Conservation (phyloP, 2,113 vertebrate species). For the Xiphophorus maculatus region DNA sequence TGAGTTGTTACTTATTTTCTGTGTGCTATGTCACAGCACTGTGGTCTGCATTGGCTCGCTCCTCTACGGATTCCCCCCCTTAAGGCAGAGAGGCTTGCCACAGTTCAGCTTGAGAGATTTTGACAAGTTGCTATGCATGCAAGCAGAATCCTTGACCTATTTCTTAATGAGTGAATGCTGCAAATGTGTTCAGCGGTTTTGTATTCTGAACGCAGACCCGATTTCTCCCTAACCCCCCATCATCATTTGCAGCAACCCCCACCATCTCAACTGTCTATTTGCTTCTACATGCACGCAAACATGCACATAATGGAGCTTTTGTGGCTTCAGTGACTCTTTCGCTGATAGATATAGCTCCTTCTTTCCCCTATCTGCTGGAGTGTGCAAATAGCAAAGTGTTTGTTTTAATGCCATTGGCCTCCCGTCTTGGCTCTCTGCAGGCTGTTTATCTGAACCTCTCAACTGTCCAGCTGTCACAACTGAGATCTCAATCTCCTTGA, state of each 20-base stretch:
- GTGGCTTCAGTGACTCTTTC: conserved; percentile 55
- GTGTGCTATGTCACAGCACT: conserved; percentile 50
- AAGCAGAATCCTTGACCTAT: conserved; percentile 85
- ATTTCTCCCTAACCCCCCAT: neutral
- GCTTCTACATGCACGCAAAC: conserved; percentile 33
- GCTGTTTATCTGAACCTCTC: conserved; percentile 77
- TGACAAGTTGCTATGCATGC: conserved; percentile 81
- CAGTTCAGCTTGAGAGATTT: conserved; percentile 82
- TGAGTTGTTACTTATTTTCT: conserved; percentile 20
- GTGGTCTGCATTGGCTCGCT: conserved; percentile 28
- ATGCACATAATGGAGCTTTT: conserved; percentile 64
- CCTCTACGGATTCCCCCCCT: conserved; percentile 36
- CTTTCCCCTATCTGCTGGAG: conserved; percentile 45
- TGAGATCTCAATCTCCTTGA: conserved; percentile 76
- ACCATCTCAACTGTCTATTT: conserved; percentile 62
- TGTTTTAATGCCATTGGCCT: conserved; percentile 74
- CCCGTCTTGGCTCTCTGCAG: conserved; percentile 47
- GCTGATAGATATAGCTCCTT: conserved; percentile 47
- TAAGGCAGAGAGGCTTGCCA: conserved; percentile 68
- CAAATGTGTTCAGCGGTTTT: conserved; percentile 66
- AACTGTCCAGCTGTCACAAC: conserved; percentile 81
- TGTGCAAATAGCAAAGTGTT: conserved; percentile 66
- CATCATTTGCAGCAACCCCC: conserved; percentile 9
- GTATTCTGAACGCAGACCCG: conserved; percentile 42
- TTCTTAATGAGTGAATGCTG: conserved; percentile 82